Evolutionary conservation across 2,888 invertebrate genomes (phyloP), one percentile per base, ranked within the genome.

Genomic region (Branchipolynoe longqiensis): DNA sequence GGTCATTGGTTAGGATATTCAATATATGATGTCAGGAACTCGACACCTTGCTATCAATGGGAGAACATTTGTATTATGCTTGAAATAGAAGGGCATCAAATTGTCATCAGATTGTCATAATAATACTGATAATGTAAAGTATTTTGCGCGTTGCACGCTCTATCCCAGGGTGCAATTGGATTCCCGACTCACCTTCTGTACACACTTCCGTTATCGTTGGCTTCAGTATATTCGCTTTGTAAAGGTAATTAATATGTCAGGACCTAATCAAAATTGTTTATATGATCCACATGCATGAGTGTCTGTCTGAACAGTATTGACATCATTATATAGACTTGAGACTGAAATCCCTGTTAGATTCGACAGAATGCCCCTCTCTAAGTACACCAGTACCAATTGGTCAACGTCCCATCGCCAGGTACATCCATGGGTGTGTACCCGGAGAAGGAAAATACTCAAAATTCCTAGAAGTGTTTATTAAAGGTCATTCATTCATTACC

Each of bases 271-370:
- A 69, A 69, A 69, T 36, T 33, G 8, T 28, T 33, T 69, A 69
- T 14, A 36, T 33, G 33, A 69, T 69, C 69, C 8, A 69, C 36
- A 69, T n/a, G n/a, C 36, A 36, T 33, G 69, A 69, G 38, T 33
- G 69, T 69, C 69, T 69, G 69, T 31, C 69, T 69, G 33, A 33
- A 33, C 69, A 69, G 69, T 69, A 69, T 69, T 69, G 69, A 69
- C 69, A 69, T 69, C 69, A 69, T 69, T 22, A 62, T 56, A 25
- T 69, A 33, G 38, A 69, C 2, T 36, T 18, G 25, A 69, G 69
- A 69, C 36, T 36, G 69, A 69, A 69, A 69, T 69, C 69, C 69
- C 38, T 33, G 36, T 69, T 62, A 8, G 6, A 58, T 58, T 58
- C 18, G 69, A 69, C 8, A 69, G 38, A 58, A 4, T 58, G n/a